A percentile compares a stretch with the other conserved stretches of the same genome.
phyloP scores from a whole-genome alignment of 2,113 vertebrate species.

The Tupaia tana region DNA sequence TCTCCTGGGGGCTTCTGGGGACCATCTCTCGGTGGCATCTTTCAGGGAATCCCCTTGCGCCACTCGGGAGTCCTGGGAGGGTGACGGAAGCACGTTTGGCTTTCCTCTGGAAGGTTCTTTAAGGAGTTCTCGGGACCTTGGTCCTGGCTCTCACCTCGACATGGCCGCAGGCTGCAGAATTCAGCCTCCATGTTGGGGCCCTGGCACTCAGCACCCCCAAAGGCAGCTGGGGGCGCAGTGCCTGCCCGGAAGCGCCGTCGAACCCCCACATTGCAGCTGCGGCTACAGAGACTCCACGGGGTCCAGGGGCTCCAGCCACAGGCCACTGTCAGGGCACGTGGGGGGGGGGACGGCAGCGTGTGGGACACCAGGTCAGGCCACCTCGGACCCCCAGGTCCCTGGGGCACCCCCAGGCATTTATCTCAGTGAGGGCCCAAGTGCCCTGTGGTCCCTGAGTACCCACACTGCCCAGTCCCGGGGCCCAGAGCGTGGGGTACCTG shows the following conservation, averaged over 20 bases:
- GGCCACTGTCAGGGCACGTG: constrained; percentile 84
- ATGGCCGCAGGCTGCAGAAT: constrained; percentile 91
- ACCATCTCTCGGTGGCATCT: neutral
- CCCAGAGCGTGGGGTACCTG: constrained; percentile 82
- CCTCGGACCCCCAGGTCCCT: neutral
- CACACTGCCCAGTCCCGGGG: neutral
- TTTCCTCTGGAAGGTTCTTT: neutral
- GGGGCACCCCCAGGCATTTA: neutral
- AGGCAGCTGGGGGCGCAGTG: constrained; percentile 85
- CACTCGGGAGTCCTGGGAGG: no score
- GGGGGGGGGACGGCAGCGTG: rapidly evolving
- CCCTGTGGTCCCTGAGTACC: neutral
- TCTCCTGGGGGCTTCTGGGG: neutral
- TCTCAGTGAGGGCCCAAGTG: neutral
- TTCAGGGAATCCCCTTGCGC: neutral
- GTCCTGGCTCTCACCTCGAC: constrained; percentile 84
- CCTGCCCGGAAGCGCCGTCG: constrained; percentile 88
- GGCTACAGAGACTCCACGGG: constrained; percentile 90
- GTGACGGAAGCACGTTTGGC: neutral
- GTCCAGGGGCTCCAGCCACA: constrained; percentile 94
- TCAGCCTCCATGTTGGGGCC: constrained; percentile 88
- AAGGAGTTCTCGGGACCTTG: neutral
- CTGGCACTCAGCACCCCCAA: constrained; percentile 87
- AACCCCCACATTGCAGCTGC: constrained; percentile 91
- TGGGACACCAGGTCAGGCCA: neutral